Base-by-base conservation (phyloP, 2,888 invertebrate species). In the Tromatobia lineatoria region DNA sequence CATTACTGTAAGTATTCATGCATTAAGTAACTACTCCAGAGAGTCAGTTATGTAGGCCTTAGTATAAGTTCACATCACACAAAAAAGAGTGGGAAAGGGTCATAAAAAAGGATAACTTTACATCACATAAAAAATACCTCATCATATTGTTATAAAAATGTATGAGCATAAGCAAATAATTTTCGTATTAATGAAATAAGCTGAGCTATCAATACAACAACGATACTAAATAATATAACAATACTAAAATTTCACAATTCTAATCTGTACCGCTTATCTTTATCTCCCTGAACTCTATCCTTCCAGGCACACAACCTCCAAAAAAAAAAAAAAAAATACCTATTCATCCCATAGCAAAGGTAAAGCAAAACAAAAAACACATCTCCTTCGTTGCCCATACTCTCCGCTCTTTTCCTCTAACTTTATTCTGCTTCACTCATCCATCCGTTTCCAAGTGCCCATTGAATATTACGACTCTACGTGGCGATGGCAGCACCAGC, bases 381-480 rank as follows among this genome's bases (percentile, higher is more conserved):
- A 54, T 11, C 25, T 61, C 59, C 23, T 61, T 61, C 45, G 23
- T 45, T n/a, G 18, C 29, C 34, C 34, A 34, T 59, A 59, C 59
- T 29, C 2, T 59, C 7, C 2, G 10, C 25, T n/a, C 29, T 15
- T 29, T 8, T 15, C 15, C 29, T 47, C 57, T 45, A n/a, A 13
- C 57, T 8, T n/a, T 54, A 23, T 54, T 54, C 54, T 13, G 54
- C 15, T 29, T 42, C 45, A 47, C 47, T 18, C 61, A 13, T 6
- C 57, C 73, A 57, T 20, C 42, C 59, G 29, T 34, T 59, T 29
- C 59, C 34, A 59, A 59, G 59, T 59, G 34, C 29, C 59, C 59
- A 59, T 59, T 59, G 59, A 34, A 59, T 59, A 59, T 59, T 59
- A 59, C 59, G 59, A 59, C 59, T 59, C 29, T 25, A 34, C 59